Evolutionary conservation across 2,888 invertebrate species (phyloP).

Genomic region (Ditylenchus weischeri): DNA sequence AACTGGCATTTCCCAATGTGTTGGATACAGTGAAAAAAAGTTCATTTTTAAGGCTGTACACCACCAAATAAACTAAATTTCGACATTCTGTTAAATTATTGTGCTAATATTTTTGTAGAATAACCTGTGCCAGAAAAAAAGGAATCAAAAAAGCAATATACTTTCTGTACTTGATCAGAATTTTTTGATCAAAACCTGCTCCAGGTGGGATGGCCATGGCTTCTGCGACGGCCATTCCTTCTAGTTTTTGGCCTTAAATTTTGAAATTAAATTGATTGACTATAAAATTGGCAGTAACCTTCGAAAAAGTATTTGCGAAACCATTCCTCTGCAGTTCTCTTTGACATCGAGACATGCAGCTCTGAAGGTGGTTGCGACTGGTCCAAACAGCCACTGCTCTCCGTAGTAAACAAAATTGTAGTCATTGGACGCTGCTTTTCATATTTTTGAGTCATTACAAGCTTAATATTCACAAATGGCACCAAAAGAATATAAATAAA

Average conservation of each 20-base stretch:
- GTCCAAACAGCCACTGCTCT: too few relatives aligned
- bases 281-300: slow-evolving; percentile 19
- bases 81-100: not conserved
- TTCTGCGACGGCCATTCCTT: slow-evolving; percentile 36
- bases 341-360: not conserved
- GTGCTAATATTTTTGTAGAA: not conserved
- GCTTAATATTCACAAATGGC: too few relatives aligned
- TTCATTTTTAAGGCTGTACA: slow-evolving; percentile 47
- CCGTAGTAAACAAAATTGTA: too few relatives aligned
- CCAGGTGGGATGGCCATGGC: slow-evolving; percentile 36
- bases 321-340: slow-evolving; percentile 28
- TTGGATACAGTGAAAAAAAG: slow-evolving; percentile 49
- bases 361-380: too few relatives aligned
- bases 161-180: slow-evolving; percentile 46
- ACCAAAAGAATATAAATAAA: too few relatives aligned
- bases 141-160: slow-evolving; percentile 46
- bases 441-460: too few relatives aligned
- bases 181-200: slow-evolving; percentile 38
- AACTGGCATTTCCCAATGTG: slow-evolving; percentile 56
- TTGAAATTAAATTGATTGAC: not conserved
- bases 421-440: too few relatives aligned
- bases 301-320: slow-evolving; percentile 37
- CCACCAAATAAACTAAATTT: slow-evolving; percentile 52
- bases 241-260: slow-evolving; percentile 43
- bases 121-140: slow-evolving; percentile 43